Evolutionary conservation across 2,888 invertebrate species (phyloP).

Genomic region (Keiferia lycopersicella): DNA sequence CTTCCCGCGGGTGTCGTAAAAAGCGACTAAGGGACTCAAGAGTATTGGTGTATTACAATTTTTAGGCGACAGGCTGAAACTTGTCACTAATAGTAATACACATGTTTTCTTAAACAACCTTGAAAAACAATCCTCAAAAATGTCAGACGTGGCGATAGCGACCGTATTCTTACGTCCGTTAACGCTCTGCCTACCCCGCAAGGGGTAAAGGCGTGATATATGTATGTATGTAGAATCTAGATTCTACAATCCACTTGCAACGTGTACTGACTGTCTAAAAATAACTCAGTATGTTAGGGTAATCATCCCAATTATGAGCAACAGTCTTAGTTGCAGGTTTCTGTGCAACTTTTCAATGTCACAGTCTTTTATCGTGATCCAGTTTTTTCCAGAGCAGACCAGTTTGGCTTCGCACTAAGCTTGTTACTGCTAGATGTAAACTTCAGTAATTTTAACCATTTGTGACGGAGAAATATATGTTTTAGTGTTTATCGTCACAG

Average conservation of each 20-base stretch:
- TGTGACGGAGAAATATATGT: conserved; percentile 58
- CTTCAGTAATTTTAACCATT: conserved; percentile 5
- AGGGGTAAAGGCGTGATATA: no score
- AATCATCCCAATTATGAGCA: background rate
- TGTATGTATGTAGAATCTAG: no score
- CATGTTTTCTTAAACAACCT: no score
- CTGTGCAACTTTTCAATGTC: background rate
- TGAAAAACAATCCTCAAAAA: no score
- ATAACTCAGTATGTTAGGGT: background rate
- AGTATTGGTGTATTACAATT: no score
- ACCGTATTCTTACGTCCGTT: no score
- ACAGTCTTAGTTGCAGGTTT: background rate
- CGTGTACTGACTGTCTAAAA: background rate
- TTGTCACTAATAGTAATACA: no score
- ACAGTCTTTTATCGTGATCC: background rate
- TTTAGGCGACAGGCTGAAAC: no score
- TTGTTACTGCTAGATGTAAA: conserved; percentile 1
- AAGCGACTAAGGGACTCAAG: no score
- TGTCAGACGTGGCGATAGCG: no score
- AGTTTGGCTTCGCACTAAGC: conserved; percentile 2
- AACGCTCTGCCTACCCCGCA: no score
- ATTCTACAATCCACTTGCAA: background rate
- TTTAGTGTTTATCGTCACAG: conserved; percentile 56
- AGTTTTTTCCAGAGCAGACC: background rate
- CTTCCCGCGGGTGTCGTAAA: no score